These are phyloP conservation scores for Rhadina sibilatrix DNA, from an alignment of 2,113 vertebrate species.

Conservation along the genomic window DNA sequence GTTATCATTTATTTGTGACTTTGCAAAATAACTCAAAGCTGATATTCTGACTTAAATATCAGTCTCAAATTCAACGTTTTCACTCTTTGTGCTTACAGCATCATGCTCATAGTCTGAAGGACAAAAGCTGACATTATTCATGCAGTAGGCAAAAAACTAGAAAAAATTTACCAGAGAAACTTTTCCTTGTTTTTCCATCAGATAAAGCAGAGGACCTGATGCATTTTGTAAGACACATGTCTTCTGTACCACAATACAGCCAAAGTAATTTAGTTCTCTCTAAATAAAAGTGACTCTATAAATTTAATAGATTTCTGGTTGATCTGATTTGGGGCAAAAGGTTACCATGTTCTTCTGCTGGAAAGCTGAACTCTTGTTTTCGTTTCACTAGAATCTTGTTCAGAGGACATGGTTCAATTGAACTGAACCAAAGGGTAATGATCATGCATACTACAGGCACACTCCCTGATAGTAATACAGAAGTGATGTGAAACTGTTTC, in stretches of 20 bases:
- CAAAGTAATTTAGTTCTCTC: not conserved
- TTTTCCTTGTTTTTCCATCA: not conserved
- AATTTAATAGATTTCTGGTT: slow-evolving; percentile 12
- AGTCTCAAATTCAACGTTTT: not conserved
- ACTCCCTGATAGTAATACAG: not conserved
- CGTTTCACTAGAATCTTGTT: not conserved
- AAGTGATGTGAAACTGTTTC: not conserved
- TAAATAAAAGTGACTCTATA: not conserved
- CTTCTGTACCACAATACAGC: not conserved
- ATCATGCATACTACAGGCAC: not conserved
- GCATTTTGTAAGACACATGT: not conserved
- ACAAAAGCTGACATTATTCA: not conserved
- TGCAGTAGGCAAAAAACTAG: not conserved
- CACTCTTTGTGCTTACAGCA: not conserved
- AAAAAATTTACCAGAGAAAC: not conserved
- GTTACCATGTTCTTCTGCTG: not conserved
- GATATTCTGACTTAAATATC: not conserved
- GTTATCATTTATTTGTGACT: not conserved
- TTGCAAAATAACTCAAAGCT: not conserved
- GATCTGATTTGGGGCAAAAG: slow-evolving; percentile 12
- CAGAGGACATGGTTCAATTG: not conserved
- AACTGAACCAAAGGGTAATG: not conserved
- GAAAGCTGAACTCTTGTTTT: slow-evolving; percentile 14
- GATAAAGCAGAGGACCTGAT: not conserved
- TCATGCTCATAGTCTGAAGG: not conserved